These are phyloP conservation scores for Allacma fusca DNA, from an alignment of 2,888 invertebrate genomes.

Conservation along the genomic window DNA sequence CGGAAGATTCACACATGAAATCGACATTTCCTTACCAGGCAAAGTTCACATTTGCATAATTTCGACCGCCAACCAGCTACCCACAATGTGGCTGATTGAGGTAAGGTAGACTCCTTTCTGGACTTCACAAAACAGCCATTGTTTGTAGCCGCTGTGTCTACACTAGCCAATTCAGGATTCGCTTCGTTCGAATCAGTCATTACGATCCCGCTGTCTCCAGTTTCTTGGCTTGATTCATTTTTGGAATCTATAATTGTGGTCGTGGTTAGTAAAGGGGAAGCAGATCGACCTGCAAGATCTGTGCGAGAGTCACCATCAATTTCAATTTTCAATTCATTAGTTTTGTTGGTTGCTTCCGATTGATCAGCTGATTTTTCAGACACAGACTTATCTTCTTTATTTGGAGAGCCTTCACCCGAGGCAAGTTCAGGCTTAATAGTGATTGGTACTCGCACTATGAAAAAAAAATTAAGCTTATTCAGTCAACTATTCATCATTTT, in stretches of 20 bases:
- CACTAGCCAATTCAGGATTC: conserved; percentile 63
- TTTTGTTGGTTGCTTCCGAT: not conserved
- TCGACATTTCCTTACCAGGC: conserved; percentile 63
- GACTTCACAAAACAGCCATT: conserved; percentile 63
- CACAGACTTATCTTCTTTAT: not conserved
- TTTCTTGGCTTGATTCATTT: not conserved
- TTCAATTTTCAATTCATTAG: conserved; percentile 27
- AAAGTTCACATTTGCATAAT: conserved; percentile 68
- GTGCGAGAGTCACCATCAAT: conserved; percentile 21
- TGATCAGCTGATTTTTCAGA: not conserved
- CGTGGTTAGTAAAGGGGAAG: not conserved
- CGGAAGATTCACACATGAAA: too few relatives aligned
- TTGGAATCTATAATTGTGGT: not conserved
- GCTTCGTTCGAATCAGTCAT: conserved; percentile 30
- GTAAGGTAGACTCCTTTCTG: conserved; percentile 63
- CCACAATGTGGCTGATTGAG: conserved; percentile 78
- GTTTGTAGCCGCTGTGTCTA: conserved; percentile 49
- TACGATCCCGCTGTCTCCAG: conserved; percentile 47
- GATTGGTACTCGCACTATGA: not conserved
- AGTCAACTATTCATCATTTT: too few relatives aligned
- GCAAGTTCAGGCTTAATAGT: conserved; percentile 9
- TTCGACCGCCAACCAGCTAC: conserved; percentile 77
- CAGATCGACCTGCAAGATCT: not conserved
- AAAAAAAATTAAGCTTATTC: not conserved
- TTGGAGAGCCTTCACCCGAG: not conserved